These are phyloP conservation scores for Nothura maculosa DNA, from an alignment of 2,797 vertebrate genomes.

Conservation along the genomic window DNA sequence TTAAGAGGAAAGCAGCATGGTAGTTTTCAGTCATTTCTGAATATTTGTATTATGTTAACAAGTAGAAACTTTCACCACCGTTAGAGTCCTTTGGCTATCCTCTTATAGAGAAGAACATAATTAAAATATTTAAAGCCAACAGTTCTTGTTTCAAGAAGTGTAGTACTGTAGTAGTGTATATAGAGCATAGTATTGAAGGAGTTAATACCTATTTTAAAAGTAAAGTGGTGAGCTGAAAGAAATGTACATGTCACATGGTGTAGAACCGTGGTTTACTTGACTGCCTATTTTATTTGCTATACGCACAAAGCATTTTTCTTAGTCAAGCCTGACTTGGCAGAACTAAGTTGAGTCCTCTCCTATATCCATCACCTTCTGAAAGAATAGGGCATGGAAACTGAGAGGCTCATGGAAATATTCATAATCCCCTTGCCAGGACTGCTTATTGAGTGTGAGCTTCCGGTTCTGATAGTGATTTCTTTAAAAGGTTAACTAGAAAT, in stretches of 20 bases:
- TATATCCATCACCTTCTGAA: background rate
- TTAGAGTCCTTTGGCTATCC: background rate
- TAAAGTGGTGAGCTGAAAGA: background rate
- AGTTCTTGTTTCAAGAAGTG: background rate
- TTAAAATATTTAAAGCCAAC: background rate
- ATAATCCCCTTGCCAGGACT: background rate
- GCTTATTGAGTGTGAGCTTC: background rate
- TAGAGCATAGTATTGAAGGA: background rate
- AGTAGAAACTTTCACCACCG: background rate
- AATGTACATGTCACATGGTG: background rate
- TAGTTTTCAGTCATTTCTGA: background rate
- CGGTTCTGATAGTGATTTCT: background rate
- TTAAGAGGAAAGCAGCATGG: background rate
- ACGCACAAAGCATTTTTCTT: background rate
- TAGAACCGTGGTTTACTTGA: background rate
- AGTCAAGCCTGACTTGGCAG: background rate
- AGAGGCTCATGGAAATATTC: background rate
- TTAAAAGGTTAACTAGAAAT: background rate
- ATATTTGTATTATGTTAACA: background rate
- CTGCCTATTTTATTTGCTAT: background rate
- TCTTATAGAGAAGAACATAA: background rate
- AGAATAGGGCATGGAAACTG: background rate
- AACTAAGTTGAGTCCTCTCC: background rate
- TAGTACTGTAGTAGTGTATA: background rate
- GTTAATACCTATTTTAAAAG: background rate